These are phyloP conservation scores for Amphipoea lucens DNA, from an alignment of 2,888 invertebrate species.

Conservation along the genomic window DNA sequence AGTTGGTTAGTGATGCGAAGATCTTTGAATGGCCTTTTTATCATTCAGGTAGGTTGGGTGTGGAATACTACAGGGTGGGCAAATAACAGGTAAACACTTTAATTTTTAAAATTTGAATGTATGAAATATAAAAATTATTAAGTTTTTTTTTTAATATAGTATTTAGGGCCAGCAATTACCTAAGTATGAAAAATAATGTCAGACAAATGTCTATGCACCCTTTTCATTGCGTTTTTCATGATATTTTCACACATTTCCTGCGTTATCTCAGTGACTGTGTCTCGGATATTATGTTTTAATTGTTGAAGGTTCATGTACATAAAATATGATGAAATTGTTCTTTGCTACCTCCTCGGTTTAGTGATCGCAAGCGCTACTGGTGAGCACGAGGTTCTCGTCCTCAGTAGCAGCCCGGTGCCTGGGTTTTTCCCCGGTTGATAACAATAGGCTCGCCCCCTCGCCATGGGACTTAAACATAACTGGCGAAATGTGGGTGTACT, in stretches of 20 bases:
- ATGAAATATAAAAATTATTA: too few species aligned
- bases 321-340: not conserved
- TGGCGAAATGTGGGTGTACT: not conserved
- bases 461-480: not conserved
- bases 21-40: constrained; percentile 9
- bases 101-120: too few species aligned
- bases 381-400: not conserved
- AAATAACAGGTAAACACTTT: too few species aligned
- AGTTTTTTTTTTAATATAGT: too few species aligned
- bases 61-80: too few species aligned
- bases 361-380: not conserved
- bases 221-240: too few species aligned
- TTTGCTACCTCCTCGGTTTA: not conserved
- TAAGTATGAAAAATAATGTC: too few species aligned
- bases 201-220: too few species aligned
- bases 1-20: constrained; percentile 19
- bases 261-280: too few species aligned
- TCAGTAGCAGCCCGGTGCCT: not conserved
- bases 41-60: not conserved
- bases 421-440: not conserved
- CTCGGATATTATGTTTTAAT: too few species aligned
- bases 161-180: too few species aligned
- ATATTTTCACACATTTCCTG: too few species aligned
- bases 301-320: not conserved
- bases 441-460: not conserved